Evolutionary conservation across 1,140 invertebrate genomes (phyloP), one percentile per base, ranked within the genome.

Genomic region (Nymphalis io): DNA sequence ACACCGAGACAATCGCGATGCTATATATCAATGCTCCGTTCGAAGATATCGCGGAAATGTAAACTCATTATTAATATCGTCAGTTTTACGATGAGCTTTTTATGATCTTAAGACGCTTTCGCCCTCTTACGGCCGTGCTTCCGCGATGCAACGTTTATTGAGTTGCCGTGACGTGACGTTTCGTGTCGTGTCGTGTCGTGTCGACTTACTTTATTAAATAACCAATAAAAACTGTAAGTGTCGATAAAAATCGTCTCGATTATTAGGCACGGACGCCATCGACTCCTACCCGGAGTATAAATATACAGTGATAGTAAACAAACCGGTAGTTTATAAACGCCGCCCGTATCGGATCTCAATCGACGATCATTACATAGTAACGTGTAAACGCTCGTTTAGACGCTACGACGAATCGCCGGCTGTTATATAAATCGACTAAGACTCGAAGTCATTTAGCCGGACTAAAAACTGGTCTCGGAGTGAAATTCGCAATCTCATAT

Each of bases 321-420:
- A 59, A 59, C 57, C 57, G 57, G 57, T 59, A 59, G 57, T 59
- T 18, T 59, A 59, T 18, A 59, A 39, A 40, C 4, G 23, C 53
- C 20, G n/a, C 57, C 27, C 27, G 57, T 59, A 59, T 59, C 57
- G 57, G 38, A 59, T 59, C 33, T 59, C 57, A 18, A 59, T 59
- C 57, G 57, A 59, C 39, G 57, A 33, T 59, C 57, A 59, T 59
- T 59, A 59, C 57, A 59, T 39, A 59, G 57, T 59, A 59, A 59
- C 57, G 57, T 59, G 40, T 60, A 23, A 44, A 60, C 59, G 59
- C 33, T 60, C 57, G 57, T 59, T 59, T 59, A 39, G 57, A 59
- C 57, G 27, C 27, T 40, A 13, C 57, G 57, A 59, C 27, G 55
- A 58, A 58, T 58, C 55, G 33, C 55, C n/a, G 55, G 57, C 13